These are phyloP conservation scores for Aleiodes leptofemur DNA, from an alignment of 2,888 invertebrate genomes.

Conservation along the genomic window DNA sequence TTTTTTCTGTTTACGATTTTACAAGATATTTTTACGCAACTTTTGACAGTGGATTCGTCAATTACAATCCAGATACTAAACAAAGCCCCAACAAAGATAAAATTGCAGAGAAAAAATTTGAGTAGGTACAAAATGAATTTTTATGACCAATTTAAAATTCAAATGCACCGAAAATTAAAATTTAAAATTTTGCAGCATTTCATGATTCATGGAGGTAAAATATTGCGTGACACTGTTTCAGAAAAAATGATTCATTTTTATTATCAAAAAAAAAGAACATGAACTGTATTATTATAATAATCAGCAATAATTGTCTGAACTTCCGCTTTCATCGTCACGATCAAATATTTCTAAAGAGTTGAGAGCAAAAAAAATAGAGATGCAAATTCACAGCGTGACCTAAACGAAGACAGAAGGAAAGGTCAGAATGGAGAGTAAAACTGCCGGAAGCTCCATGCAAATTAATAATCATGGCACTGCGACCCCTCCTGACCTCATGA, in stretches of 20 bases:
- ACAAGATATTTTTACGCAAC: not conserved
- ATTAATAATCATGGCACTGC: too few relatives aligned
- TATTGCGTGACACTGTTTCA: conserved; percentile 18
- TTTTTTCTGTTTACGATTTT: too few relatives aligned
- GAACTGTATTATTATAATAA: conserved; percentile 6
- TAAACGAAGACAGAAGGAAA: not conserved
- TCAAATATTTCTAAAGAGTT: not conserved
- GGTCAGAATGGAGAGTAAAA: conserved; percentile 26
- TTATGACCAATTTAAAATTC: conserved; percentile 9
- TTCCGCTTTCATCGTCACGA: conserved; percentile 20
- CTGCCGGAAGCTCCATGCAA: conserved; percentile 15
- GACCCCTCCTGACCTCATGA: not conserved
- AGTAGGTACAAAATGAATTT: not conserved
- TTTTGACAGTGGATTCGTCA: conserved; percentile 3
- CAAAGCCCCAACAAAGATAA: not conserved
- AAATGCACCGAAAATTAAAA: not conserved
- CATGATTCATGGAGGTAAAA: not conserved
- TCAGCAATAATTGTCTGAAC: conserved; percentile 4
- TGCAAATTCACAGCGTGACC: not conserved
- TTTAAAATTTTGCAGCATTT: not conserved
- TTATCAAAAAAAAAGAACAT: not conserved
- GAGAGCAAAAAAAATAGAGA: not conserved
- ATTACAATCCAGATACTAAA: not conserved
- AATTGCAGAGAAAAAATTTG: not conserved
- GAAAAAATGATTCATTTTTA: not conserved